Conservation (phyloP, 2,888 invertebrate species). For the Chrysopilus asiliformis region DNA sequence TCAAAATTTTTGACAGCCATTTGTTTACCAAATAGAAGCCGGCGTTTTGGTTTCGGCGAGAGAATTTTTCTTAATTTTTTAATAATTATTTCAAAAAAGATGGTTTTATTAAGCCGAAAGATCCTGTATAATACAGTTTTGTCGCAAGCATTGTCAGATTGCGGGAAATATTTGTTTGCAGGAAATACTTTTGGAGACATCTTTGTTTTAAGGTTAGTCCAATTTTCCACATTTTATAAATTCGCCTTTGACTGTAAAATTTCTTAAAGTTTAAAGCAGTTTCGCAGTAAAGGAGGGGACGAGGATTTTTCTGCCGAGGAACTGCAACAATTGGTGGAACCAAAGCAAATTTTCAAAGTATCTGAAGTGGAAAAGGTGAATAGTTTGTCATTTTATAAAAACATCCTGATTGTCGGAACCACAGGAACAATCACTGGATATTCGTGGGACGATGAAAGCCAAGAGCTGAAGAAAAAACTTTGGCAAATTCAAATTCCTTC, state of each 20-base stretch:
- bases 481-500: conserved; percentile 60
- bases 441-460: conserved; percentile 53
- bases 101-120: conserved; percentile 17
- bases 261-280: conserved; percentile 1
- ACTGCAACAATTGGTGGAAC: too few species aligned
- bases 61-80: too few species aligned
- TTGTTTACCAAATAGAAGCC: too few species aligned
- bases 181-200: conserved; percentile 78
- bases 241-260: background rate
- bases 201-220: conserved; percentile 65
- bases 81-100: too few species aligned
- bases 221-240: conserved; percentile 21
- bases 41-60: too few species aligned
- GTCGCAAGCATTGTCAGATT: conserved; percentile 69
- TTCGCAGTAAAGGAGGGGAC: background rate
- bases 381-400: conserved; percentile 45
- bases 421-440: conserved; percentile 63
- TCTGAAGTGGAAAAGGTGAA: conserved; percentile 41
- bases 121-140: conserved; percentile 64
- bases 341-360: background rate
- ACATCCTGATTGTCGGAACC: conserved; percentile 56
- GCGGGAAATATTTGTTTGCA: conserved; percentile 66
- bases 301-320: too few species aligned
- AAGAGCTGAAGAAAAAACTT: conserved; percentile 43
- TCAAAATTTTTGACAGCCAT: too few species aligned